Evolutionary conservation across 2,113 vertebrate species (phyloP).

Genomic region (Stigmatopora nigra): DNA sequence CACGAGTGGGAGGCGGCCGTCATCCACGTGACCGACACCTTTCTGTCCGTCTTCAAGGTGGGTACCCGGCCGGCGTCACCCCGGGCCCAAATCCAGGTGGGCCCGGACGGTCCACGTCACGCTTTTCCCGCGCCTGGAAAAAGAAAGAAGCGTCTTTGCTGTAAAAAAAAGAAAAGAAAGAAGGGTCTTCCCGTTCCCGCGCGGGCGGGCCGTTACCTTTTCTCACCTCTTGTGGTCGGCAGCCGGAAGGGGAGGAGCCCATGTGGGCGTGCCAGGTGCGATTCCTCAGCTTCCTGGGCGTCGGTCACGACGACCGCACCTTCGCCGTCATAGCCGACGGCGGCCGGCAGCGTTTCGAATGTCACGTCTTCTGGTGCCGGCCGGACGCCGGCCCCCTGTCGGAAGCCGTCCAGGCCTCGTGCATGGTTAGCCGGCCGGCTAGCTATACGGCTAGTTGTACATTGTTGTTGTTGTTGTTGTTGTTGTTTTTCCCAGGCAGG

Average conservation of each 20-base stretch:
- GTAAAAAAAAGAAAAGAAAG: no score
- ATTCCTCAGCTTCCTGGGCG: constrained; percentile 91
- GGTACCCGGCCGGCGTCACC: background rate
- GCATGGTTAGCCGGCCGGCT: constrained; percentile 78
- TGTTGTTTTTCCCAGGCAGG: no score
- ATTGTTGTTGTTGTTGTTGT: no score
- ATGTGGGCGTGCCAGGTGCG: constrained; percentile 90
- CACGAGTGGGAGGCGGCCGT: constrained; percentile 78
- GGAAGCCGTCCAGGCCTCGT: constrained; percentile 93
- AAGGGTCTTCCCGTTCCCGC: no score
- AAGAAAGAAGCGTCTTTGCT: no score
- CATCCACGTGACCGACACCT: constrained; percentile 80
- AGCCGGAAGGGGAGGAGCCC: constrained; percentile 72
- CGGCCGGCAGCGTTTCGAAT: constrained; percentile 87
- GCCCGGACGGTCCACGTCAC: no score
- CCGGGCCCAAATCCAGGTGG: no score
- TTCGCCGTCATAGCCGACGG: constrained; percentile 94
- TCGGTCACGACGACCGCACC: constrained; percentile 86
- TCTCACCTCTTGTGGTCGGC: background rate
- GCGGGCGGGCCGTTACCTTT: background rate
- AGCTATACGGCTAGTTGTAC: background rate
- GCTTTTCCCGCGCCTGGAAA: no score
- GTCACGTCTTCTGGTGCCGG: constrained; percentile 95
- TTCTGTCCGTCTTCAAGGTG: constrained; percentile 77
- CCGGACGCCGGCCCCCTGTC: constrained; percentile 86